Evolutionary conservation across 2,797 vertebrate species (phyloP), one percentile per base, ranked within the genome.

Genomic region (Vultur gryphus): DNA sequence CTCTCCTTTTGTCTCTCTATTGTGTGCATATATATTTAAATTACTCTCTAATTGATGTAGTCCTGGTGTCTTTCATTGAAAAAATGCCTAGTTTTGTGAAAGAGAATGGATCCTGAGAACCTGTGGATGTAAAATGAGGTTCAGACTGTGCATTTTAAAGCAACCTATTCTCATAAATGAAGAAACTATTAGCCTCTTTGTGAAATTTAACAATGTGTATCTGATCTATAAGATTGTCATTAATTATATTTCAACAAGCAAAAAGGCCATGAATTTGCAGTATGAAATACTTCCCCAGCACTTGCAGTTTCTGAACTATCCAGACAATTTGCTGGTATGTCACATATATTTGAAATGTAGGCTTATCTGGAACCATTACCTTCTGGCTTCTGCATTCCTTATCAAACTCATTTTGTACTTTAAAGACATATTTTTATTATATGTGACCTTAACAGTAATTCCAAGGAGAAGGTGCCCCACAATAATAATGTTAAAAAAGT

Each of bases 361-460:
- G 39, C 31, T 97, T 97, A 96, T 95, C 66, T 93, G 70, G 67
- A 97, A 51, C 69, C 84, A 95, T 59, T 94, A 95, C 80, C 91
- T 97, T 96, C 78, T 96, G 89, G 84, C 35, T 93, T 95, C 85
- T 96, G 43, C 90, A 81, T 94, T 94, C 79, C 90, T 97, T 97
- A 97, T 93, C 80, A 88, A 86, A 93, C 62, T 93, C 28, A 92
- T 95, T 72, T 93, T 93, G 23, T 89, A 84, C 52, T 96, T 97
- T 95, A 84, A 92, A 94, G 82, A 55, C 15, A 29, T 54, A 64
- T 89, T 94, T 83, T 92, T 75, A 77, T 80, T 93, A 62, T 59
- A 65, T 58, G 39, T 84, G 79, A 87, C 65, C 59, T 97, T 96
- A 97, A 83, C 35, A 91, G 54, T 88, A 94, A 95, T 95, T 85